Percentiles rank a stretch among this genome's conserved stretches.
These are phyloP conservation scores for Spisula solida DNA, from an alignment of 2,888 invertebrate genomes.

Conservation along the genomic window DNA sequence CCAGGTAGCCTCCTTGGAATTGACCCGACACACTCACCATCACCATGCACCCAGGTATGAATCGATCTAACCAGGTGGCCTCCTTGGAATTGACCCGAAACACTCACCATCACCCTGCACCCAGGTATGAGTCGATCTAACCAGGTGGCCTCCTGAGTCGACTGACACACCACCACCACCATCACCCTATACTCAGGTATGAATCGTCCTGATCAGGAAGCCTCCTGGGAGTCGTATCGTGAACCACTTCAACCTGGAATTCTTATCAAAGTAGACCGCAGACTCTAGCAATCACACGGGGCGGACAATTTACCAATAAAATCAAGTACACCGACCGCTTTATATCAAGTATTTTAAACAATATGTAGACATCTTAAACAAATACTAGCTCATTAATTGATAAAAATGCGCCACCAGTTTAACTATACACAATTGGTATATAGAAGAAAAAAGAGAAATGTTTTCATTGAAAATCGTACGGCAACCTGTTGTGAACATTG, in stretches of 20 bases:
- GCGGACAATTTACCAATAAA: slow-evolving; percentile 26
- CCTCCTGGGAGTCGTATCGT: not conserved
- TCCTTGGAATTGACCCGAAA: not conserved
- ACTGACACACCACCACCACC: not conserved
- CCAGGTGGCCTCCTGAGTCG: not conserved
- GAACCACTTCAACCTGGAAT: not conserved
- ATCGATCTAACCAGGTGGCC: not conserved
- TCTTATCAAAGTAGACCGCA: slow-evolving; percentile 14
- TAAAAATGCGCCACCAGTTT: slow-evolving; percentile 28
- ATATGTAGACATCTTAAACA: slow-evolving; percentile 26
- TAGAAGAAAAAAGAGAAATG: slow-evolving; percentile 27
- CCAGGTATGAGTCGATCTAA: not conserved
- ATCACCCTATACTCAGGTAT: not conserved
- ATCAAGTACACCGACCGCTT: slow-evolving; percentile 19
- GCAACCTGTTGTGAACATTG: slow-evolving; percentile 47
- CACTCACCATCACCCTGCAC: not conserved
- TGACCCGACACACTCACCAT: not conserved
- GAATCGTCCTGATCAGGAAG: not conserved
- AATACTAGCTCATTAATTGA: slow-evolving; percentile 23
- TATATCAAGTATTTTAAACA: slow-evolving; percentile 25
- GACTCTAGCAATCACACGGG: not conserved
- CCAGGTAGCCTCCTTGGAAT: not conserved
- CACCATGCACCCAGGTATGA: not conserved
- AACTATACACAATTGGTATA: slow-evolving; percentile 22
- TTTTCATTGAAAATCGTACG: slow-evolving; percentile 33